phyloP scores from a whole-genome alignment of 2,113 vertebrate genomes.

The Shinisaurus crocodilurus region DNA sequence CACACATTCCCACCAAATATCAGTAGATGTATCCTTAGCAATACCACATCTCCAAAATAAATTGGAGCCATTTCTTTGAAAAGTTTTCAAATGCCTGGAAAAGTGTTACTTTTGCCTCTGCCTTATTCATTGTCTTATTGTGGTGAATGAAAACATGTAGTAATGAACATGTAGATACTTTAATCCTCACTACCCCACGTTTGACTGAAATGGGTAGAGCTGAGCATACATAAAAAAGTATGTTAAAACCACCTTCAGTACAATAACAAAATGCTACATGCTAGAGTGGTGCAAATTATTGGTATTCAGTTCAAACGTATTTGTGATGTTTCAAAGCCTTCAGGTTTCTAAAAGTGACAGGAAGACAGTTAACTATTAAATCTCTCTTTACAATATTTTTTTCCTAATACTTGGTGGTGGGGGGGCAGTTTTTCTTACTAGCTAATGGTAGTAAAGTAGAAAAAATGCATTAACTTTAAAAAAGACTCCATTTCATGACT shows the following conservation, averaged over 20 bases:
- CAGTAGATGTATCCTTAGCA: no score
- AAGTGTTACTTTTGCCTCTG: not conserved
- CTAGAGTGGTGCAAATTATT: not conserved
- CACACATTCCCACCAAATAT: no score
- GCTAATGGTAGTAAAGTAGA: not conserved
- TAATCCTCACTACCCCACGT: not conserved
- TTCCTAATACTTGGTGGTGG: not conserved
- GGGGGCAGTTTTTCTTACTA: not conserved
- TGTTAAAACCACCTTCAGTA: not conserved
- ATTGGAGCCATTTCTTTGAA: not conserved
- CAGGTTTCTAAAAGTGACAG: not conserved
- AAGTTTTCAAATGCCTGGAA: not conserved
- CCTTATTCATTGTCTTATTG: constrained; percentile 7
- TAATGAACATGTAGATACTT: constrained; percentile 2
- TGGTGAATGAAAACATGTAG: not conserved
- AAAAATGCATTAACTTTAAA: not conserved
- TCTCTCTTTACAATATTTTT: not conserved
- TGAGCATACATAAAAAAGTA: not conserved
- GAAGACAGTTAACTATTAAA: constrained; percentile 1
- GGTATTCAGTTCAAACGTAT: not conserved
- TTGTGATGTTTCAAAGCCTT: not conserved
- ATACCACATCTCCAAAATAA: no score
- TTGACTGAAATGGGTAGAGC: not conserved
- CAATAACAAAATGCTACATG: not conserved
- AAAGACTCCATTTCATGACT: not conserved